A percentile compares a stretch with the other conserved stretches of the same genome.
Evolutionary conservation across 2,888 invertebrate genomes (phyloP).

Genomic region (Pristionchus fissidentatus): DNA sequence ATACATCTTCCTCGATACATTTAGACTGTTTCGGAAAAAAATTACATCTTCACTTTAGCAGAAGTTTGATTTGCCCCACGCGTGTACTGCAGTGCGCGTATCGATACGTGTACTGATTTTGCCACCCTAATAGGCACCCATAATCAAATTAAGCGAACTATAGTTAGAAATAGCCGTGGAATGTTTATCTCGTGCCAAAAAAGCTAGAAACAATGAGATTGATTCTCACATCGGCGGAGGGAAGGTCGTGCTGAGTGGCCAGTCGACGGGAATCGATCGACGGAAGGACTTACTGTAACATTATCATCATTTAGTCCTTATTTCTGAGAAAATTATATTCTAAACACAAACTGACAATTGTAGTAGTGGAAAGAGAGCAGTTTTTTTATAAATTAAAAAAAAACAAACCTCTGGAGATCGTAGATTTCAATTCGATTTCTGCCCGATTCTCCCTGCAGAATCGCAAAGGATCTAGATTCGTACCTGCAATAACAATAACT

Average conservation of each 20-base stretch:
- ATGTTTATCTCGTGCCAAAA: too few species aligned
- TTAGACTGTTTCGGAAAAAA: too few species aligned
- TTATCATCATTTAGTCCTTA: not conserved
- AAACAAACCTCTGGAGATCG: not conserved
- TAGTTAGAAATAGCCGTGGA: too few species aligned
- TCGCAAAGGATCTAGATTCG: not conserved
- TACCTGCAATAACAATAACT: not conserved
- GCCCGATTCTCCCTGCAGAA: not conserved
- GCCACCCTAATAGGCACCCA: not conserved
- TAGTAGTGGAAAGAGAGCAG: not conserved
- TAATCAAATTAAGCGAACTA: not conserved
- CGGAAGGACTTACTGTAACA: not conserved
- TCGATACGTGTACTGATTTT: too few species aligned
- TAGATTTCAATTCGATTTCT: not conserved
- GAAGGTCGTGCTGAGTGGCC: not conserved
- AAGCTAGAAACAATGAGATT: not conserved
- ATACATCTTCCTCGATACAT: too few species aligned
- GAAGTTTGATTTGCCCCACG: too few species aligned
- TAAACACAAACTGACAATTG: too few species aligned
- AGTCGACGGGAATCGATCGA: not conserved
- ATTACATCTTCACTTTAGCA: too few species aligned
- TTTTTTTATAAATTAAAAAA: not conserved
- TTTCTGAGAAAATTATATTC: not conserved
- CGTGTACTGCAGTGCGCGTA: too few species aligned
- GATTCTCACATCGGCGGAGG: not conserved